Base-by-base conservation (phyloP, 2,113 vertebrate species). In the Puma concolor region DNA sequence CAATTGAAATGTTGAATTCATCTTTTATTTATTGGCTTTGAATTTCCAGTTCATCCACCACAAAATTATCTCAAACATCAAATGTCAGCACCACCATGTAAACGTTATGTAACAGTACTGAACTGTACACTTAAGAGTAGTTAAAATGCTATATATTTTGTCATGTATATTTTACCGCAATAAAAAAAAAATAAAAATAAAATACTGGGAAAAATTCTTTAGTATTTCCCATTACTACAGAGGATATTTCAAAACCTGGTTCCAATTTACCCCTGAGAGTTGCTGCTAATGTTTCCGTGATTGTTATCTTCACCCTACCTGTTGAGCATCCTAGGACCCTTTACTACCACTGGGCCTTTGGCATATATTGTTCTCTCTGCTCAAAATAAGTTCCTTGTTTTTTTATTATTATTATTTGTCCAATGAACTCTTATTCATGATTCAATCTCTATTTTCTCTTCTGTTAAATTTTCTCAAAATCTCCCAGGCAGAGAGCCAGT, bases 21-120 rank as follows among this genome's bases (percentile, higher is more conserved):
- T 64, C 17, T 38, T 86, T 95, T 92, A 31, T 74, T 10, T 41
- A 71, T 10, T 83, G 9, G 13, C 31, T 72, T 95, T 88, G 23
- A 5, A 67, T 17, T 23, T 23, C 5, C 33, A 79, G 9, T 48
- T 83, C 57, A 66, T 94, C 13, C 50, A 25, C 16, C 74, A 94
- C 41, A 84, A 64, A 87, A 84, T 48, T 67, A 87, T 66, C n/a
- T 72, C 11, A 86, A 93, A 96, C 79, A 69, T 52, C 6, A 93
- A 85, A 83, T 67, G 0, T 29, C 23, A 7, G 14, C 10, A 57
- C 4, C 19, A n/a, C 10, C 38, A 80, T 0, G 0, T 38, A 5
- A 94, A 64, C 67, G 6, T 33, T 33, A 54, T 38, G n/a, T 72
- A n/a, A 36, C 44, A 33, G 9, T 95, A 38, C 1, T 41, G 17